Evolutionary conservation across 92 coral and sea anemone genomes (phyloP).

Genomic region (Plumapathes pennacea): DNA sequence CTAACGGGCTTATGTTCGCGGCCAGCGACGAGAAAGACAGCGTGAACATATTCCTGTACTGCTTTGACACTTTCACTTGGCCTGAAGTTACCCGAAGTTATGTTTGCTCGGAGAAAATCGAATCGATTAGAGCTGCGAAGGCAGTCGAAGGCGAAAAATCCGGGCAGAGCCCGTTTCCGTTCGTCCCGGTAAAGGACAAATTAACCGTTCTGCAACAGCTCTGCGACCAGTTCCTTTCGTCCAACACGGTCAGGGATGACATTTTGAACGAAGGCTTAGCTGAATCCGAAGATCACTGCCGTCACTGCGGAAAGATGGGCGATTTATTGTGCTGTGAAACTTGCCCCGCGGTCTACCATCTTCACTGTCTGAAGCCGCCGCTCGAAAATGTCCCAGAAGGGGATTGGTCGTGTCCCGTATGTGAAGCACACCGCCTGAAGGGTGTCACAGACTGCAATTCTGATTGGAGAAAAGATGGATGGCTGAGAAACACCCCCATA

Average conservation of each 20-base stretch:
- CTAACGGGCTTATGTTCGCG: conserved; percentile 85
- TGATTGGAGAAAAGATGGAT: conserved; percentile 81
- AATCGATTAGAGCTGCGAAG: conserved; percentile 67
- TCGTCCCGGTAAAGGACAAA: conserved; percentile 71
- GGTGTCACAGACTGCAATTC: conserved; percentile 92
- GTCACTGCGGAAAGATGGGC: conserved; percentile 95
- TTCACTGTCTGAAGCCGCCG: conserved; percentile 97
- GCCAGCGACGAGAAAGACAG: conserved; percentile 99
- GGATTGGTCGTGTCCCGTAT: conserved; percentile 99
- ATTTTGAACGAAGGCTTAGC: conserved; percentile 92
- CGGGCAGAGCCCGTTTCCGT: conserved; percentile 67
- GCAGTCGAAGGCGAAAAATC: conserved; percentile 54
- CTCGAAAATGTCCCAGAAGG: conserved; percentile 97
- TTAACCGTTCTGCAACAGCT: conserved; percentile 80
- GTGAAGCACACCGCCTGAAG: conserved; percentile 82
- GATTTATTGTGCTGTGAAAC: conserved; percentile 96
- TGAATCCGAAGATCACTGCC: conserved; percentile 97
- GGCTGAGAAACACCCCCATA: conserved; percentile 90
- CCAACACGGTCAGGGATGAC: conserved; percentile 91
- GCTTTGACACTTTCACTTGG: conserved; percentile 92
- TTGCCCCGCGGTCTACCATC: conserved; percentile 97
- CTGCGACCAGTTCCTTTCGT: conserved; percentile 89
- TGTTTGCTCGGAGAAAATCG: conserved; percentile 73
- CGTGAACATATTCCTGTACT: conserved; percentile 80
- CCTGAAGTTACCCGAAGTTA: conserved; percentile 90